These are phyloP conservation scores for Forficula auricularia DNA, from an alignment of 1,140 invertebrate species.

Conservation along the genomic window DNA sequence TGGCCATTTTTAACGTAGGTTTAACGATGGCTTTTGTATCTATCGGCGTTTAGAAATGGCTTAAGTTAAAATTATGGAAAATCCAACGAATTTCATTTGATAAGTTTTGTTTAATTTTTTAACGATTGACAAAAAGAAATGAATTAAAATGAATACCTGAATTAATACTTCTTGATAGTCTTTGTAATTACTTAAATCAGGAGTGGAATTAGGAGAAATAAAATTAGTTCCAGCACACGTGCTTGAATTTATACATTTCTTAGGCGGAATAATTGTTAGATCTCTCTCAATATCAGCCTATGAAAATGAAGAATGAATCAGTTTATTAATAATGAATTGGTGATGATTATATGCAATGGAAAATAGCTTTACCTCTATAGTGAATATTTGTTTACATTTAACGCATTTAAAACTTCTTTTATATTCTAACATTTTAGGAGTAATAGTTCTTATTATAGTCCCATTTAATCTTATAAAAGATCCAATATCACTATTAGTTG, in stretches of 20 bases:
- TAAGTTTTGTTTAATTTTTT: too few relatives aligned
- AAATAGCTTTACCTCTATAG: constrained; percentile 34
- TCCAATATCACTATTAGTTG: constrained; percentile 28
- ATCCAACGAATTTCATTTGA: too few relatives aligned
- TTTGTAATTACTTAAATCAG: constrained; percentile 44
- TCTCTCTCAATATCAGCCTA: constrained; percentile 44
- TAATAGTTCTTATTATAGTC: constrained; percentile 56
- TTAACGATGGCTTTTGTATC: too few relatives aligned
- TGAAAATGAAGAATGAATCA: constrained; percentile 10
- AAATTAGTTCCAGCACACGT: constrained; percentile 35
- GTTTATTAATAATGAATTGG: constrained; percentile 2
- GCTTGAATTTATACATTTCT: constrained; percentile 39
- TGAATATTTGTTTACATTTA: constrained; percentile 54
- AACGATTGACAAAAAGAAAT: too few relatives aligned
- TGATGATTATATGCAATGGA: not conserved
- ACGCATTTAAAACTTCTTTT: constrained; percentile 52
- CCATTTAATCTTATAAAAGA: constrained; percentile 36
- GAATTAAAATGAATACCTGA: too few relatives aligned
- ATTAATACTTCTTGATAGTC: constrained; percentile 87
- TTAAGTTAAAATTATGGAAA: too few relatives aligned
- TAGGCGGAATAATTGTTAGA: constrained; percentile 40
- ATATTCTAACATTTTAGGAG: constrained; percentile 58
- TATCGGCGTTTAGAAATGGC: too few relatives aligned
- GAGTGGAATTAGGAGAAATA: constrained; percentile 29
- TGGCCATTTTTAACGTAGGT: too few relatives aligned